Conservation (phyloP, 2,797 vertebrate genomes). For the Leptatherina wallacei region DNA sequence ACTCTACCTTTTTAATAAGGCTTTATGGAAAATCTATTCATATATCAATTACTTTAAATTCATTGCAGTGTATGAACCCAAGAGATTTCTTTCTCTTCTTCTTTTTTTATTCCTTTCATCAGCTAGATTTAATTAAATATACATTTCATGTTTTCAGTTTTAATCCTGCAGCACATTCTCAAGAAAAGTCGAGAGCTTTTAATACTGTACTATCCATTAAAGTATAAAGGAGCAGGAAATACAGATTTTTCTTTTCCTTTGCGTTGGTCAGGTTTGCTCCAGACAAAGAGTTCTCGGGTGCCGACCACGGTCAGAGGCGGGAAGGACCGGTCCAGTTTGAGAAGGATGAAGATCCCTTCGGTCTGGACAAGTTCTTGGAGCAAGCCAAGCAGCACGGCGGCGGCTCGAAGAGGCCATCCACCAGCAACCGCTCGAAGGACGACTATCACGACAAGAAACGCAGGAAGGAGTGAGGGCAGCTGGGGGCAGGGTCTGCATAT, state of each 20-base stretch:
- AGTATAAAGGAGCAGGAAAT: background rate
- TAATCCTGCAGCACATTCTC: no score
- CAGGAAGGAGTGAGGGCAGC: constrained; percentile 90
- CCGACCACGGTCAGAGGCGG: constrained; percentile 89
- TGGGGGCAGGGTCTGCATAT: background rate
- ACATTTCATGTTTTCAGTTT: no score
- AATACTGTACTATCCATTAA: background rate
- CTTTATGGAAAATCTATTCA: no score
- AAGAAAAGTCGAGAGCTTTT: no score
- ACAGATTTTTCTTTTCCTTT: background rate
- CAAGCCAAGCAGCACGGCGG: constrained; percentile 98
- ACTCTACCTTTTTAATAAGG: no score
- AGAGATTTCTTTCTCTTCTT: no score
- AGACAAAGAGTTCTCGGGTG: constrained; percentile 93
- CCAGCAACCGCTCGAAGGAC: constrained; percentile 93
- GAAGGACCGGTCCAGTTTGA: constrained; percentile 98
- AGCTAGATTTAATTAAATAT: no score
- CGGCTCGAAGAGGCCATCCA: constrained; percentile 93
- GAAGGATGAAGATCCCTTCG: constrained; percentile 98
- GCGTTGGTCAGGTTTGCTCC: constrained; percentile 85
- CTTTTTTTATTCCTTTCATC: no score
- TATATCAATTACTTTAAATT: no score
- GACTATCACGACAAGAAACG: constrained; percentile 98
- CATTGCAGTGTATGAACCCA: no score
- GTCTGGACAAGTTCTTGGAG: constrained; percentile 99